Evolutionary conservation across 2,888 invertebrate species (phyloP).

Genomic region (Spisula solida): DNA sequence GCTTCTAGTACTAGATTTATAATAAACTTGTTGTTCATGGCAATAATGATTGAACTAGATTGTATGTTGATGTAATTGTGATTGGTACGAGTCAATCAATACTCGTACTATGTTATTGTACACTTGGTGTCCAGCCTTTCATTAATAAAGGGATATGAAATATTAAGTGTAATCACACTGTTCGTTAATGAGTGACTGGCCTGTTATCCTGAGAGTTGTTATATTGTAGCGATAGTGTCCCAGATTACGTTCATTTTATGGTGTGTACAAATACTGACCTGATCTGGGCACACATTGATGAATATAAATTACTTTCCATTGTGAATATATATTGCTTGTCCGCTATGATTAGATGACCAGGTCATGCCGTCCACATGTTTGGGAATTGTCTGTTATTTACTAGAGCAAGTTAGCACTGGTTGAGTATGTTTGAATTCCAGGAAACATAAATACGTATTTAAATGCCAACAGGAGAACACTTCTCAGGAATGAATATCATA

Average conservation of each 20-base stretch:
- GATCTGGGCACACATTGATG: no score
- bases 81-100: background rate
- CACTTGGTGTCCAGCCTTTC: background rate
- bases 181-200: background rate
- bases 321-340: no score
- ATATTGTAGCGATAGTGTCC: background rate
- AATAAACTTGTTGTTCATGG: background rate
- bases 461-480: no score
- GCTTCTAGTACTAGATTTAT: background rate
- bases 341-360: no score
- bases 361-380: no score
- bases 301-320: no score
- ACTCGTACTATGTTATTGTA: background rate
- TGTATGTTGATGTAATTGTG: background rate
- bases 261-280: no score
- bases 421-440: no score
- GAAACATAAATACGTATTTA: no score
- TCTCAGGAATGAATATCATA: no score
- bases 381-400: no score
- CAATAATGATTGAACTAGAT: background rate
- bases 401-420: no score
- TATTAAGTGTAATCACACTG: background rate
- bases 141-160: background rate
- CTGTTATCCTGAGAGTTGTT: background rate
- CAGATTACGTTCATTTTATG: background rate